phyloP scores from a whole-genome alignment of 2,888 invertebrate species.

The Ischnura elegans region DNA sequence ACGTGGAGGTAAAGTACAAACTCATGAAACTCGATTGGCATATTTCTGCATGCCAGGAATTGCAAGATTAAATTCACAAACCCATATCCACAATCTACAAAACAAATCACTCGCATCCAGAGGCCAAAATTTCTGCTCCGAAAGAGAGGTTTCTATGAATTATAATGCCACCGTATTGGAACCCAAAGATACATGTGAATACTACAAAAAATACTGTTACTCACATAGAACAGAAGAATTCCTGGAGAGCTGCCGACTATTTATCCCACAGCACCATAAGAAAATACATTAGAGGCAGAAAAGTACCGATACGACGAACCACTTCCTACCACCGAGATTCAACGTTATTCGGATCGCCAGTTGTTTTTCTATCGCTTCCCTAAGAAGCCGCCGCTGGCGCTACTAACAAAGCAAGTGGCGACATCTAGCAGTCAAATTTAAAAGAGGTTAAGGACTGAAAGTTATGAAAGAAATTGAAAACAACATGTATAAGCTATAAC shows the following conservation, averaged over 20 bases:
- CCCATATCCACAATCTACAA: too few species aligned
- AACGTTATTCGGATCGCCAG: not conserved
- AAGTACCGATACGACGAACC: not conserved
- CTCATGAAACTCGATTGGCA: not conserved
- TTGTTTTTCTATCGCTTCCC: not conserved
- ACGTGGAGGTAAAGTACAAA: not conserved
- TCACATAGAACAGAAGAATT: not conserved
- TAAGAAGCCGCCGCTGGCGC: not conserved
- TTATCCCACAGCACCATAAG: not conserved
- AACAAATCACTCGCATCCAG: not conserved
- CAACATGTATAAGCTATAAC: not conserved
- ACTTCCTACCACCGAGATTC: slow-evolving; percentile 21
- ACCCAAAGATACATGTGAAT: not conserved
- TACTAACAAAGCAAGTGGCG: not conserved
- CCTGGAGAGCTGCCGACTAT: not conserved
- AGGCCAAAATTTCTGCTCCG: slow-evolving; percentile 22
- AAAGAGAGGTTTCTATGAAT: not conserved
- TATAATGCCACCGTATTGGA: not conserved
- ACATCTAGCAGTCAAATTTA: not conserved
- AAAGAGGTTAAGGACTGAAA: not conserved
- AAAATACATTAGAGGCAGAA: not conserved
- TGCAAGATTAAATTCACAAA: not conserved
- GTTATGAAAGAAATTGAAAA: not conserved
- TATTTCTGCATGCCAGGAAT: not conserved
- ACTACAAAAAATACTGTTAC: not conserved